phyloP scores from a whole-genome alignment of 2,888 invertebrate genomes.

The Lasioglossum vierecki region DNA sequence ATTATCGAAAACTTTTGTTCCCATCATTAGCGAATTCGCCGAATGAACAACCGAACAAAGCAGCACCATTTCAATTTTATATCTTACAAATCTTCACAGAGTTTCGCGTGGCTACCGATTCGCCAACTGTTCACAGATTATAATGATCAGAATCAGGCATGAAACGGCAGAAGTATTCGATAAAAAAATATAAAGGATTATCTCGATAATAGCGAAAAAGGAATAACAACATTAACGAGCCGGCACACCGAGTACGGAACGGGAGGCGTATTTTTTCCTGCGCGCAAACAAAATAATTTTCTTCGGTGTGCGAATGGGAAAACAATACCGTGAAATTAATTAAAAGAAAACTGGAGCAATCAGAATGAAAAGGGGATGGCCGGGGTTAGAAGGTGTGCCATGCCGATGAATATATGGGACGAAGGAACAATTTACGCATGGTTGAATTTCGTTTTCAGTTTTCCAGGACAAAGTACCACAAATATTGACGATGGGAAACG shows the following conservation, averaged over 20 bases:
- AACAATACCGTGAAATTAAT: not conserved
- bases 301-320: not conserved
- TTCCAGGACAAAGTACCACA: conserved; percentile 42
- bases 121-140: too few relatives aligned
- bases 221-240: not conserved
- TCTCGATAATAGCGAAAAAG: not conserved
- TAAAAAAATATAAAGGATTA: not conserved
- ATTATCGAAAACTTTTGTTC: not conserved
- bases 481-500: conserved; percentile 51
- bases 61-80: not conserved
- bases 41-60: not conserved
- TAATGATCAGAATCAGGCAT: not conserved
- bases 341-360: not conserved
- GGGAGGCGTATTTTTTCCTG: not conserved
- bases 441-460: conserved; percentile 48
- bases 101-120: not conserved
- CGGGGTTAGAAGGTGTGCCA: not conserved
- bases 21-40: not conserved
- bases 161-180: not conserved
- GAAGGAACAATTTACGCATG: conserved; percentile 29
- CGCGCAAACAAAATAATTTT: not conserved
- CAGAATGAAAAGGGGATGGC: conserved; percentile 2
- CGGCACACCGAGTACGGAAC: not conserved
- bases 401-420: not conserved
- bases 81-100: not conserved